These are phyloP conservation scores for Agelastica alni DNA, from an alignment of 2,888 invertebrate genomes.

Conservation along the genomic window DNA sequence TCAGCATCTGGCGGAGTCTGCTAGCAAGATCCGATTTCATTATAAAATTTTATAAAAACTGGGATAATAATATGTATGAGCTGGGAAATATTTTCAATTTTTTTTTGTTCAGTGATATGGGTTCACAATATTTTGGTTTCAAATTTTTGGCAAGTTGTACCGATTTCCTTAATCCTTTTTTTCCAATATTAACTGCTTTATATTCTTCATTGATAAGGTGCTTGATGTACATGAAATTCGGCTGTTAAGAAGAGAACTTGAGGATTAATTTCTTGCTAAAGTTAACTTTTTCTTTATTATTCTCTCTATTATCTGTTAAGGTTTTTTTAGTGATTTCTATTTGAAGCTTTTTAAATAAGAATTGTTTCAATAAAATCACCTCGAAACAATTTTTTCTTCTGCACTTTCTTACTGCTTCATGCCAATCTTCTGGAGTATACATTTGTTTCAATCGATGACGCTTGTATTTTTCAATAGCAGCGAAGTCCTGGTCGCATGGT, in stretches of 20 bases:
- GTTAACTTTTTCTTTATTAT: neutral
- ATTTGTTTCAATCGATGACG: no score
- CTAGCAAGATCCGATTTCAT: neutral
- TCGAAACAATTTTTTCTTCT: neutral
- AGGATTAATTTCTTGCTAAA: neutral
- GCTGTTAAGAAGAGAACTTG: neutral
- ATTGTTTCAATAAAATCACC: neutral
- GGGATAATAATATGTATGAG: neutral
- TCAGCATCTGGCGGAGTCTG: neutral
- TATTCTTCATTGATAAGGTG: neutral
- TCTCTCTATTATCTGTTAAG: neutral
- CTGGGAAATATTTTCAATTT: neutral
- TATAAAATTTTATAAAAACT: neutral
- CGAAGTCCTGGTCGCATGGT: no score
- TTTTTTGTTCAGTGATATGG: neutral
- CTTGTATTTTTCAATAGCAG: no score
- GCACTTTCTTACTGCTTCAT: neutral
- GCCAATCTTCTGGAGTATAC: neutral
- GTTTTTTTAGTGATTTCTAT: neutral
- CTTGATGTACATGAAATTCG: neutral
- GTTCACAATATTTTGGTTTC: neutral
- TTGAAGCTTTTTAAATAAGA: neutral
- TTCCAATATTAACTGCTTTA: neutral
- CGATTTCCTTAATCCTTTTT: neutral
- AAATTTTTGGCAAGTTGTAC: neutral